These are phyloP conservation scores for Amphibalanus amphitrite DNA, from an alignment of 1,140 invertebrate species.

Conservation along the genomic window DNA sequence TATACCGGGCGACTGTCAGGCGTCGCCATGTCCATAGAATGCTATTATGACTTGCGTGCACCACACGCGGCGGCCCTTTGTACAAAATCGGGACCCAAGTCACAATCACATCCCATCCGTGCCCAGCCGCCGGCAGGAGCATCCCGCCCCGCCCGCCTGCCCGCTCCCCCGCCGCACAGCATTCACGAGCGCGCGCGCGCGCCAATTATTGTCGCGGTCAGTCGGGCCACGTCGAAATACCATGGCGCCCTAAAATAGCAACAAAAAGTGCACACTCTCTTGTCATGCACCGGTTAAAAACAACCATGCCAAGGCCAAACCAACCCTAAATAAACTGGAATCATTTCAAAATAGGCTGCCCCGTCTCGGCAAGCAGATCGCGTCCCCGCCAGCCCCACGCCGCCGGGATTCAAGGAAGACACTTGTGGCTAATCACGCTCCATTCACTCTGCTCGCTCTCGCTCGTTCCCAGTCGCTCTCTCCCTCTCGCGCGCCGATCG, in stretches of 20 bases:
- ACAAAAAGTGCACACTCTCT: slow-evolving; percentile 1
- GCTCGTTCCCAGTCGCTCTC: not conserved
- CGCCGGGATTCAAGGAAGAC: not conserved
- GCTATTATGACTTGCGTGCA: not conserved
- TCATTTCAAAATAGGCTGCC: not conserved
- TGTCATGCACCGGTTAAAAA: not conserved
- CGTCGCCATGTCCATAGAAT: not conserved
- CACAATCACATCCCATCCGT: not conserved
- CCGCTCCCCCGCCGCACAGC: too few relatives aligned
- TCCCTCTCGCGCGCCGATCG: not conserved
- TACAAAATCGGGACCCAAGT: not conserved
- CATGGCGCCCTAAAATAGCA: not conserved
- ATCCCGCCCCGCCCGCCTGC: not conserved
- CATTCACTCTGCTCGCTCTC: not conserved
- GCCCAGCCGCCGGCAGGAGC: not conserved
- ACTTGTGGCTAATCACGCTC: not conserved
- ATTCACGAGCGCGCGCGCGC: too few relatives aligned
- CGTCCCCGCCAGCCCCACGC: not conserved
- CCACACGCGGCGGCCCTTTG: not conserved
- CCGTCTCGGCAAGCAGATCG: not conserved
- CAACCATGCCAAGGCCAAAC: slow-evolving; percentile 1
- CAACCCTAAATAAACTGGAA: slow-evolving; percentile 1
- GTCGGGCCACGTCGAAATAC: not conserved
- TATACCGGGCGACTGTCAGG: not conserved
- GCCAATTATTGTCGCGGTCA: not conserved